Evolutionary conservation across 2,113 vertebrate genomes (phyloP).

Genomic region (Phaetusa simplex): DNA sequence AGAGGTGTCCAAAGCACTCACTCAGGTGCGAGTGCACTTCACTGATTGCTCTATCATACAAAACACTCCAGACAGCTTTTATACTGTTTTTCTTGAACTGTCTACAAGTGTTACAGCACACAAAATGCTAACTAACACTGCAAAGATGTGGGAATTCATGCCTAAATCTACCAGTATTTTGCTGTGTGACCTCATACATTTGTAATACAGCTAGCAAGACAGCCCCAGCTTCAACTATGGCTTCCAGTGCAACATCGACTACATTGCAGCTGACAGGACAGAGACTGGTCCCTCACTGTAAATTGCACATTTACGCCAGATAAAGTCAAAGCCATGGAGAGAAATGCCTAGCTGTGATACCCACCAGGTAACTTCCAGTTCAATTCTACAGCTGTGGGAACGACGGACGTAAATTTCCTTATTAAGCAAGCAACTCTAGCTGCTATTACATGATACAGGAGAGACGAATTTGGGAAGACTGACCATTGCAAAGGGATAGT

Average conservation of each 20-base stretch:
- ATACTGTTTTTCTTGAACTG: neutral
- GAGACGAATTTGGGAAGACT: neutral
- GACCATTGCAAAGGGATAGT: neutral
- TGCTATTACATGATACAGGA: neutral
- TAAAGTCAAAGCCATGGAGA: neutral
- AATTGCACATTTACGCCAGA: neutral
- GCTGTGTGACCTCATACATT: neutral
- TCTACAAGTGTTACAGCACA: neutral
- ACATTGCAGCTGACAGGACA: neutral
- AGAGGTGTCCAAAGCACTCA: neutral
- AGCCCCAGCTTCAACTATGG: neutral
- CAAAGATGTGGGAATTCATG: neutral
- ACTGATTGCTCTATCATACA: neutral
- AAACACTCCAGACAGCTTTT: neutral
- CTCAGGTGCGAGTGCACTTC: neutral
- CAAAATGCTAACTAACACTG: neutral
- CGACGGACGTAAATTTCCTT: neutral
- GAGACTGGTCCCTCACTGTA: neutral
- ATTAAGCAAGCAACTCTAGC: neutral
- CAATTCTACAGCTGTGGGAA: neutral
- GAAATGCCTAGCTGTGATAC: neutral
- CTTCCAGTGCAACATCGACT: neutral
- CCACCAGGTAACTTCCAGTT: neutral
- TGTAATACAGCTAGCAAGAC: neutral
- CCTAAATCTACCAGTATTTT: neutral